Evolutionary conservation across 2,797 vertebrate species (phyloP).

Genomic region (Scarus forsteni): DNA sequence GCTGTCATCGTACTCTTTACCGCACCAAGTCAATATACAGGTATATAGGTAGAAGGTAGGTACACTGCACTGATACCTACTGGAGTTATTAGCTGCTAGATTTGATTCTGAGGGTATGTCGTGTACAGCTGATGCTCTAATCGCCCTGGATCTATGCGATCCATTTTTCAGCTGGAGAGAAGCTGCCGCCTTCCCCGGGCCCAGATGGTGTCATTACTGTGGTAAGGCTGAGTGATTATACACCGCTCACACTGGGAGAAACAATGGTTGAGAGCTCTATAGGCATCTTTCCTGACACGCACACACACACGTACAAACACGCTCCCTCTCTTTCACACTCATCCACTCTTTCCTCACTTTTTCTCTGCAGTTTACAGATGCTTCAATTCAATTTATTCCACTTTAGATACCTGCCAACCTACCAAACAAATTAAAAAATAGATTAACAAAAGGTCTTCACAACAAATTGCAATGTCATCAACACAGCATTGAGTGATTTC

Average conservation of each 20-base stretch:
- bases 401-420: neutral
- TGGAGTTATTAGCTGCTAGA: slow-evolving; percentile 56
- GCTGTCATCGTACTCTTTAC: neutral
- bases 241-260: slow-evolving; percentile 78
- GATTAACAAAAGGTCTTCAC: neutral
- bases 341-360: slow-evolving; percentile 14
- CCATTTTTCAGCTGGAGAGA: slow-evolving; percentile 83
- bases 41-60: too few relatives aligned
- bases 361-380: slow-evolving; percentile 22
- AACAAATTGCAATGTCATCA: neutral
- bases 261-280: slow-evolving; percentile 77
- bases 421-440: neutral
- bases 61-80: slow-evolving; percentile 20
- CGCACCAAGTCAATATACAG: too few relatives aligned
- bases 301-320: slow-evolving; percentile 48
- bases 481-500: too few relatives aligned
- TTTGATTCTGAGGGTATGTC: slow-evolving; percentile 55
- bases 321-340: slow-evolving; percentile 20
- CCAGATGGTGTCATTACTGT: slow-evolving; percentile 88
- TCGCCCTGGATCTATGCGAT: slow-evolving; percentile 80
- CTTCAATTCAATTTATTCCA: neutral
- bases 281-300: slow-evolving; percentile 68
- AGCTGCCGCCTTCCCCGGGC: slow-evolving; percentile 78
- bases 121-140: slow-evolving; percentile 82
- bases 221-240: slow-evolving; percentile 86